Evolutionary conservation across 2,888 invertebrate genomes (phyloP).

Genomic region (Drosophila crucigera): DNA sequence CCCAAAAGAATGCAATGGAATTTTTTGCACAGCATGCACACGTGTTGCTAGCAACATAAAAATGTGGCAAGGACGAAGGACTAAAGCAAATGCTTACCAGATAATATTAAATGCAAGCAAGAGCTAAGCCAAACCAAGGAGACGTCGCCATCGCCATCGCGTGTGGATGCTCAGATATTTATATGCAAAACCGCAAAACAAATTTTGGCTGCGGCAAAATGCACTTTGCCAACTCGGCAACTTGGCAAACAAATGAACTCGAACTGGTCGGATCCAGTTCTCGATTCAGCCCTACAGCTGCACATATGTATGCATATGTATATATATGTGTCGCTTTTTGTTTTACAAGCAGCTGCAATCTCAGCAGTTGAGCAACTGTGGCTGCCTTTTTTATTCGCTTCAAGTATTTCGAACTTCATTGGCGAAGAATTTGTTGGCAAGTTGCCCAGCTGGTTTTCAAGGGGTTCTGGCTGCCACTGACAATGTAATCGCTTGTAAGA

Average conservation of each 20-base stretch:
- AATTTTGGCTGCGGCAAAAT: conserved; percentile 74
- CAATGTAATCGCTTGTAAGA: conserved; percentile 69
- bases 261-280: conserved; percentile 43
- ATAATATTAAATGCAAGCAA: conserved; percentile 64
- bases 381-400: conserved; percentile 46
- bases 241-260: conserved; percentile 78
- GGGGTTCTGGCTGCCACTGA: conserved; percentile 23
- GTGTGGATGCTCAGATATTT: conserved; percentile 58
- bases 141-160: conserved; percentile 34
- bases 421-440: conserved; percentile 60
- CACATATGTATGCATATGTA: conserved; percentile 12
- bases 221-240: conserved; percentile 71
- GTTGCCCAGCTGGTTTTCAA: conserved; percentile 47
- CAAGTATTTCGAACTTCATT: conserved; percentile 67
- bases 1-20: conserved; percentile 56
- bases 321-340: conserved; percentile 38
- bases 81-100: conserved; percentile 55
- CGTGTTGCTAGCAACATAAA: conserved; percentile 32
- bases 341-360: conserved; percentile 58
- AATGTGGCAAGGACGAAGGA: conserved; percentile 25
- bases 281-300: conserved; percentile 14
- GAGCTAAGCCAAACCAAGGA: conserved; percentile 34
- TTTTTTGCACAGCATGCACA: conserved; percentile 53
- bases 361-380: conserved; percentile 53
- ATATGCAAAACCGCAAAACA: conserved; percentile 75